These are phyloP conservation scores for Drosophila longiperda DNA, from an alignment of 2,888 invertebrate species.

Conservation along the genomic window DNA sequence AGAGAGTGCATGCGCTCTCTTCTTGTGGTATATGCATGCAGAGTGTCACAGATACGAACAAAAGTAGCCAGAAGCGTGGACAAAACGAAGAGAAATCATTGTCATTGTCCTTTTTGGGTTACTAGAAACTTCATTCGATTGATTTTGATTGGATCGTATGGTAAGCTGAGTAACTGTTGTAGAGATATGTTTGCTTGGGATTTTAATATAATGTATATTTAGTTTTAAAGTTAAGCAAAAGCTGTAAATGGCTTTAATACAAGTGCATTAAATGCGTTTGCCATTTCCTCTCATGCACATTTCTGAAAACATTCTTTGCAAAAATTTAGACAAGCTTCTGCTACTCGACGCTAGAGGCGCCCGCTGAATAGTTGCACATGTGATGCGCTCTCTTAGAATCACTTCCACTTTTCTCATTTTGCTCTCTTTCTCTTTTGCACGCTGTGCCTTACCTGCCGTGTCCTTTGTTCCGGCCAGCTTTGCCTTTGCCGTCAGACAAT, in stretches of 20 bases:
- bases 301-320: not conserved
- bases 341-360: conserved; percentile 48
- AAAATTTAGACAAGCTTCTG: conserved; percentile 20
- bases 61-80: conserved; percentile 27
- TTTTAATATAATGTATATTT: fast-evolving
- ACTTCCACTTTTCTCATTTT: not conserved
- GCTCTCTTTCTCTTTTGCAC: conserved; percentile 11
- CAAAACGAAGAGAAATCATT: conserved; percentile 6
- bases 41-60: conserved; percentile 20
- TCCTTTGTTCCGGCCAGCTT: conserved; percentile 48
- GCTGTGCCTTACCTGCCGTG: conserved; percentile 47
- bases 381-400: not conserved
- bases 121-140: conserved; percentile 4
- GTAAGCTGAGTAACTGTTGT: not conserved
- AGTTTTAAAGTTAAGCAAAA: not conserved
- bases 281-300: not conserved
- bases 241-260: not conserved
- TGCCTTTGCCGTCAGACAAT: conserved; percentile 60
- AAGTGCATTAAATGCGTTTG: not conserved
- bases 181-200: not conserved
- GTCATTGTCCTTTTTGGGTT: conserved; percentile 22
- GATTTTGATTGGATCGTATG: conserved; percentile 5
- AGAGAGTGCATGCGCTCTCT: not conserved
- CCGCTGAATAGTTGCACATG: conserved; percentile 29
- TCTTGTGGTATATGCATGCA: not conserved